Percentiles rank a stretch among this genome's conserved stretches.
These are phyloP conservation scores for Arctocebus calabarensis DNA, from an alignment of 2,797 vertebrate species.

Conservation along the genomic window DNA sequence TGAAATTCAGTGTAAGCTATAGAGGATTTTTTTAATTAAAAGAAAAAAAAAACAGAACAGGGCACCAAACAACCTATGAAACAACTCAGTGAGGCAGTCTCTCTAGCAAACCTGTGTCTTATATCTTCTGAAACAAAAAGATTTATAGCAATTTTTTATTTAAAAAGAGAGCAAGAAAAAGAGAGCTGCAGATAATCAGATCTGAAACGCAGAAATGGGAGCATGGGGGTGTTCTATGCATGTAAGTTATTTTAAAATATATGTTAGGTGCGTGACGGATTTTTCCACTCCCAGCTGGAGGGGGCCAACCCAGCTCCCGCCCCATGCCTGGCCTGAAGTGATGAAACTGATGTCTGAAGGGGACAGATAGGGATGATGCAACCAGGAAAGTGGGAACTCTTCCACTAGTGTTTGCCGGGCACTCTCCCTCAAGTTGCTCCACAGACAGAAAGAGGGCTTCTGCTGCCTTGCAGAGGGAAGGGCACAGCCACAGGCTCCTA, in stretches of 20 bases:
- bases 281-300: slow-evolving; percentile 74
- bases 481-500: background rate
- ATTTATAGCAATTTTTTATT: slow-evolving; percentile 80
- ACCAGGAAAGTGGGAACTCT: background rate
- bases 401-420: background rate
- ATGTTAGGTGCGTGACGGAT: slow-evolving; percentile 80
- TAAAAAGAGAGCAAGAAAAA: slow-evolving; percentile 76
- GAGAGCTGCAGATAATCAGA: slow-evolving; percentile 79
- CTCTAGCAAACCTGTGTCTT: slow-evolving; percentile 63
- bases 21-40: slow-evolving; percentile 14
- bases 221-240: slow-evolving; percentile 49
- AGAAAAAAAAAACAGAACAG: slow-evolving; percentile 23
- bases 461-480: background rate
- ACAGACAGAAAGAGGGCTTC: background rate
- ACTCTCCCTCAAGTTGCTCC: background rate
- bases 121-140: slow-evolving; percentile 83
- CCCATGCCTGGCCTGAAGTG: background rate
- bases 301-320: slow-evolving; percentile 8
- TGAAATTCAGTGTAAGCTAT: slow-evolving; percentile 78
- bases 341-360: slow-evolving; percentile 68
- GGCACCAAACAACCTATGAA: slow-evolving; percentile 71
- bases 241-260: slow-evolving; percentile 85
- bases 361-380: background rate
- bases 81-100: slow-evolving; percentile 75
- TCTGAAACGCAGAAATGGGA: slow-evolving; percentile 78